Base-by-base conservation (phyloP, 2,113 vertebrate genomes). In the Melanerpes aurifrons region DNA sequence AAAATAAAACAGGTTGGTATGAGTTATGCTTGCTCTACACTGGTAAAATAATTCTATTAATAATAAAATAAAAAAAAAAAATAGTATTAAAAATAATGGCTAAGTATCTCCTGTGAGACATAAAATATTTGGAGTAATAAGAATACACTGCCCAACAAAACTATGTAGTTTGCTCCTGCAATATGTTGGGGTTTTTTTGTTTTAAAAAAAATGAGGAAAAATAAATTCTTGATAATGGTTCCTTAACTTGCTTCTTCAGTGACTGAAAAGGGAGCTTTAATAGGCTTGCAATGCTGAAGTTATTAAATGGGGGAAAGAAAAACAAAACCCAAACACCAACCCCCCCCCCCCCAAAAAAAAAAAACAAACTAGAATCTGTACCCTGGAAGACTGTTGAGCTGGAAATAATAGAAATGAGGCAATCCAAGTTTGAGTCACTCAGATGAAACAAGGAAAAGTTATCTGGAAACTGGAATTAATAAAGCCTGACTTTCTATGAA, bases 271-370 rank as follows among this genome's bases (percentile, higher is more conserved):
- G 3, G 6, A 79, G 21, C 1, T 91, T 63, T 59, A 32, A 8
- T 43, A 56, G 10, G 21, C 9, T 72, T 73, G 22, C 40, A 81
- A 63, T 43, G 10, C 1, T 72, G 24, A 54, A 53, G 4, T 48
- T 70, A 62, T 21, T 50, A 80, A 89, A 17, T 9, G 12, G 1
- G 5, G 1, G 3, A 1, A 8, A 35, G 57, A 82, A 32, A 3
- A 2, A 1, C 13, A 26, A 53, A 53, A 25, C 13, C 7, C 3
- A 18, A 17, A 45, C 69, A 47, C 3, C 0, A 6, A 45, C 15
- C 6, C 15, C 43, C 43, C 43, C 43, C 43, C 14, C 43, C 13
- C 37, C 37, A 37, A 37, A 37, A 37, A 37, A 37, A 37, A 8
- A 8, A 8, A 8, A 7, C 37, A 37, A 82, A 61, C 7, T 43